Base-by-base conservation (phyloP, 2,113 vertebrate species). In the Halcyon malimbica region DNA sequence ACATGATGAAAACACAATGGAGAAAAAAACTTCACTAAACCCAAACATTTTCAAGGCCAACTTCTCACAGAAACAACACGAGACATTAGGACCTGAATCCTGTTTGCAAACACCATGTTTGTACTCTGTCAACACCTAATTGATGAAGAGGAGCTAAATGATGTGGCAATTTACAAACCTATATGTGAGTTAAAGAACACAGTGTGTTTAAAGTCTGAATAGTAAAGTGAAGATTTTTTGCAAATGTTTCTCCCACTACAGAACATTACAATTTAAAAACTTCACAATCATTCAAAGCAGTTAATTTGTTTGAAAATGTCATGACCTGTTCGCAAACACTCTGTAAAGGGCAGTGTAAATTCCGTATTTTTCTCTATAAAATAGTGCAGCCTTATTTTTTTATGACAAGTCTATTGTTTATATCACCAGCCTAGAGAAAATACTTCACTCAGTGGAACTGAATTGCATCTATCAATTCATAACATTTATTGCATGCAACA, bases 101-200 rank as follows among this genome's bases (percentile, higher is more conserved):
- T 67, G 25, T 37, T 46, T 65, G 4, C 11, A 85, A 82, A 75
- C 12, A 37, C 13, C 4, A 2, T 48, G 5, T 33, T 53, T 73
- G 31, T 65, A 37, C 9, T 19, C 35, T 41, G 26, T 42, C 28
- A 67, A 33, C 26, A 68, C 50, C 31, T 65, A 60, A 86, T 74
- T 65, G 86, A 23, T 83, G 21, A 91, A 54, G 6, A 31, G n/a
- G 53, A 76, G 29, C 1, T 59, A 86, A 12, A 67, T 21, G 25
- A 59, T 26, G 10, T 2, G 0, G n/a, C 53, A 63, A 76, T 21
- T 60, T 57, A 76, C 28, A 42, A 50, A 77, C 65, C 10, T 46
- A 9, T 3, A 62, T 0, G 0, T 8, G 5, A 90, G 31, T 39
- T 77, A 70, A 5, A 41, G 28, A 85, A 33, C 11, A 51, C 5